Conservation (phyloP, 2,888 invertebrate species). For the Agrotis segetum region DNA sequence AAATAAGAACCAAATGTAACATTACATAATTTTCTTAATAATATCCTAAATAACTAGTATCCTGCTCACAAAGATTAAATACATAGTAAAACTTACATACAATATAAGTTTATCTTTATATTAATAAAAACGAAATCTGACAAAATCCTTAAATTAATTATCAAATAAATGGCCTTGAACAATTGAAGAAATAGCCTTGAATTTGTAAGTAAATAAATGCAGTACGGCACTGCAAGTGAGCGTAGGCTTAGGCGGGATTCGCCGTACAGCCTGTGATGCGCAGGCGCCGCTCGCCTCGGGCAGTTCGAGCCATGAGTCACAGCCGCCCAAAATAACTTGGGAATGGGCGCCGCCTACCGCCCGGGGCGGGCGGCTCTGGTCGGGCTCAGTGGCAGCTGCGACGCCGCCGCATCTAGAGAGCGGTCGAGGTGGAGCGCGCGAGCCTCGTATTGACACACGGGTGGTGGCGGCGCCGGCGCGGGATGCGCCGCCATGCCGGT, state of each 20-base stretch:
- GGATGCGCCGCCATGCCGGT: constrained; percentile 91
- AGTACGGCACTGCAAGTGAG: constrained; percentile 24
- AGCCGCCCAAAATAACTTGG: constrained; percentile 86
- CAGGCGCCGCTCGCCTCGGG: constrained; percentile 84
- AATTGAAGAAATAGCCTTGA: neutral
- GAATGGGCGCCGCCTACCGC: constrained; percentile 90
- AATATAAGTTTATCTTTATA: too few species aligned
- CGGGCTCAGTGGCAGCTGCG: constrained; percentile 88
- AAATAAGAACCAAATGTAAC: neutral
- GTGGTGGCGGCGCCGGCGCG: constrained; percentile 89
- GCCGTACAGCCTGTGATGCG: constrained; percentile 83
- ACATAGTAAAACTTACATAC: neutral
- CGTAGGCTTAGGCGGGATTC: constrained; percentile 75
- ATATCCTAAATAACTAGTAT: neutral
- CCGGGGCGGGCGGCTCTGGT: constrained; percentile 88
- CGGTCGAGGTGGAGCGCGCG: constrained; percentile 84
- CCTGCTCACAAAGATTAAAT: neutral
- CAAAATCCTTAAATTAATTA: neutral
- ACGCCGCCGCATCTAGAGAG: constrained; percentile 88
- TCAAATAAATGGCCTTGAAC: neutral
- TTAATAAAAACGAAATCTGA: neutral
- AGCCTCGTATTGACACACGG: constrained; percentile 81
- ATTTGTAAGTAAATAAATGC: constrained; percentile 21
- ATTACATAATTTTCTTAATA: neutral
- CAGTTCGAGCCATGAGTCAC: constrained; percentile 88